Conservation (phyloP, 2,113 vertebrate genomes). For the Passer domesticus region DNA sequence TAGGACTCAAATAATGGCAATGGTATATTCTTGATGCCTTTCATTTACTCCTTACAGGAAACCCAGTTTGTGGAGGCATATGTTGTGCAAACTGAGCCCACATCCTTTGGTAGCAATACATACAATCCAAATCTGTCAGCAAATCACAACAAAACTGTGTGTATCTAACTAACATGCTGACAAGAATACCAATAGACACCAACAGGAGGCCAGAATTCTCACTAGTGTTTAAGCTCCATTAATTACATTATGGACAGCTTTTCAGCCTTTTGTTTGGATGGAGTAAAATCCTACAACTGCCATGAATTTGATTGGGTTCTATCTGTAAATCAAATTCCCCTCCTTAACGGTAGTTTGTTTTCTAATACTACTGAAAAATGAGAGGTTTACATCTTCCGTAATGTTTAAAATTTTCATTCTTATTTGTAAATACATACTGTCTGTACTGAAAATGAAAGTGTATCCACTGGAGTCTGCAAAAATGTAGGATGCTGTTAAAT, state of each 20-base stretch:
- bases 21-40: not conserved
- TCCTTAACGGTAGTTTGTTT: not conserved
- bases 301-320: not conserved
- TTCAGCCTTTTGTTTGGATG: not conserved
- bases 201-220: conserved; percentile 19
- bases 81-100: conserved; percentile 52
- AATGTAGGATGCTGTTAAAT: not conserved
- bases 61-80: conserved; percentile 48
- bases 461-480: not conserved
- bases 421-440: not conserved
- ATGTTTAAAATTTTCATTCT: not conserved
- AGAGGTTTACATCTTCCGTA: not conserved
- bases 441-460: not conserved
- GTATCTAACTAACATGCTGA: conserved; percentile 5
- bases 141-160: conserved; percentile 13
- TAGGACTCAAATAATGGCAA: not conserved
- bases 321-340: not conserved
- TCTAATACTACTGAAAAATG: not conserved
- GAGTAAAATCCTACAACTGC: not conserved
- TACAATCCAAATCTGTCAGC: conserved; percentile 52
- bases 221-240: not conserved
- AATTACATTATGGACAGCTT: not conserved
- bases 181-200: conserved; percentile 3
- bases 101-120: conserved; percentile 11
- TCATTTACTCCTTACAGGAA: conserved; percentile 36